Percentiles rank a stretch among this genome's conserved stretches.
These are phyloP conservation scores for Scyliorhinus canicula DNA, from an alignment of 2,797 vertebrate genomes.

Conservation along the genomic window DNA sequence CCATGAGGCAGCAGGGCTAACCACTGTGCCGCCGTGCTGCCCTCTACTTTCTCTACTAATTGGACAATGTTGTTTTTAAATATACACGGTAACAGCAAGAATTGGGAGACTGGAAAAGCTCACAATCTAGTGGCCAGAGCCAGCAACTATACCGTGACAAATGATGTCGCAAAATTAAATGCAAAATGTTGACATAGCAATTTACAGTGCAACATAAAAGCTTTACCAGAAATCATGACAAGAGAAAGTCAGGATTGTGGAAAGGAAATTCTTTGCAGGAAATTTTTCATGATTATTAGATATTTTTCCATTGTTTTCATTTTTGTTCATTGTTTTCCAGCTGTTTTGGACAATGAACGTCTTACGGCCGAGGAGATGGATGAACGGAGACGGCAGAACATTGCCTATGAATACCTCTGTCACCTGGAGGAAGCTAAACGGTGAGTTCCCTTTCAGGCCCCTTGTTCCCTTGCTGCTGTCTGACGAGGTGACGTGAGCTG, in stretches of 20 bases:
- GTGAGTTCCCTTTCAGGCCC: conserved; percentile 53
- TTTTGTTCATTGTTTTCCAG: conserved; percentile 53
- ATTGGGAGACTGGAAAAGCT: background rate
- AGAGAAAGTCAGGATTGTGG: too few species aligned
- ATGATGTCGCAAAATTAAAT: background rate
- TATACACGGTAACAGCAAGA: background rate
- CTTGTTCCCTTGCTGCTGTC: background rate
- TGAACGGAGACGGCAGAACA: conserved; percentile 85
- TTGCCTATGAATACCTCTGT: conserved; percentile 95
- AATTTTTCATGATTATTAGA: background rate
- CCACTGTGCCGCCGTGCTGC: too few species aligned
- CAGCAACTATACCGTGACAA: background rate
- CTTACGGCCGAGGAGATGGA: conserved; percentile 98
- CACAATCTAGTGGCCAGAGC: background rate
- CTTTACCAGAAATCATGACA: background rate
- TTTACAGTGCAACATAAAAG: background rate
- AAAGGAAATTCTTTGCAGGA: background rate
- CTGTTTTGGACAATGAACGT: conserved; percentile 94
- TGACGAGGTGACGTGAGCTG: background rate
- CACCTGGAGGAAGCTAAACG: conserved; percentile 96
- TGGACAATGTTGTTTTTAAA: background rate
- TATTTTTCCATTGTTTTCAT: background rate
- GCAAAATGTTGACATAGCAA: background rate
- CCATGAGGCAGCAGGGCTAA: too few species aligned
- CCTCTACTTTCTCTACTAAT: too few species aligned